A percentile compares a stretch with the other conserved stretches of the same genome.
Evolutionary conservation across 2,888 invertebrate species (phyloP).

Genomic region (Lithophane semibrunnea): DNA sequence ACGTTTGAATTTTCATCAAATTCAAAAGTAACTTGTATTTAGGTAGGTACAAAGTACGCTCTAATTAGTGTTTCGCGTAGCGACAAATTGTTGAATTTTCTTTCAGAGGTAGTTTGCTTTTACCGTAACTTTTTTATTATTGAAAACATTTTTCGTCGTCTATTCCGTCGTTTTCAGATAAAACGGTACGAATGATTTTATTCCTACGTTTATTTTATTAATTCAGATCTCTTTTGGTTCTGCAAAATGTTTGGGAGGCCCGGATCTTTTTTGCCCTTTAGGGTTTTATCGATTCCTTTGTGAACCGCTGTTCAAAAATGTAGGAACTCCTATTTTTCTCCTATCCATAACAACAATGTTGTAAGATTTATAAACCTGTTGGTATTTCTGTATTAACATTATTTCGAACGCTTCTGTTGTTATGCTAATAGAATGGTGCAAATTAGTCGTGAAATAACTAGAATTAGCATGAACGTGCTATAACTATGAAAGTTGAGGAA

Average conservation of each 20-base stretch:
- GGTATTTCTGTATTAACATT: conserved; percentile 17
- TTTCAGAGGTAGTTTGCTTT: conserved; percentile 17
- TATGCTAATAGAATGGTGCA: conserved; percentile 30
- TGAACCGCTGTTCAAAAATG: conserved; percentile 14
- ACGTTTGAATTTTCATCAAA: conserved; percentile 23
- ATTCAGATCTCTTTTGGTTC: neutral
- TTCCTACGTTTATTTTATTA: conserved; percentile 17
- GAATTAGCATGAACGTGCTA: conserved; percentile 43
- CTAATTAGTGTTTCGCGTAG: conserved; percentile 37
- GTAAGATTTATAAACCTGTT: neutral
- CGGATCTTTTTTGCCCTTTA: conserved; percentile 4
- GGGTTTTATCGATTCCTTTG: conserved; percentile 32
- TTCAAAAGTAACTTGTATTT: conserved; percentile 28
- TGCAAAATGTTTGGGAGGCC: conserved; percentile 8
- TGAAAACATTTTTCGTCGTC: conserved; percentile 1
- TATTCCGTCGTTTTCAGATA: conserved; percentile 15
- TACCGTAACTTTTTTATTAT: conserved; percentile 19
- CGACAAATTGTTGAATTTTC: conserved; percentile 18
- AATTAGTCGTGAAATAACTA: conserved; percentile 26
- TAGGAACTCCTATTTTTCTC: neutral
- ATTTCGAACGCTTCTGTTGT: conserved; percentile 11
- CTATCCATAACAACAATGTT: conserved; percentile 1
- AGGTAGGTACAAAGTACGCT: conserved; percentile 12
- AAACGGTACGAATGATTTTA: conserved; percentile 7
- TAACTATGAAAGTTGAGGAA: conserved; percentile 37